Conservation (phyloP, 1,140 invertebrate genomes). For the Periplaneta americana region DNA sequence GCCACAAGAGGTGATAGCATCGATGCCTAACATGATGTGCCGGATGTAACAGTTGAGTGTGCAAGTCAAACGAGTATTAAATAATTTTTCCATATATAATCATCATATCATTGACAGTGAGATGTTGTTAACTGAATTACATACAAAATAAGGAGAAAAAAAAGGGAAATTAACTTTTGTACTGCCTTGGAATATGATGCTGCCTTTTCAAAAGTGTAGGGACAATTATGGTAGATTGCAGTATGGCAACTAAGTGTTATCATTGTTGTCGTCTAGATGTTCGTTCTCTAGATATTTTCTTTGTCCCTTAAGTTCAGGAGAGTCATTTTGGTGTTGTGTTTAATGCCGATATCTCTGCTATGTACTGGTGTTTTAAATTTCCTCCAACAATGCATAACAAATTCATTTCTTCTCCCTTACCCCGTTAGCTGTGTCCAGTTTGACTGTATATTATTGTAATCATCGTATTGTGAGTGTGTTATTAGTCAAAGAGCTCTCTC, state of each 20-base stretch:
- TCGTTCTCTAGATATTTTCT: conserved; percentile 3
- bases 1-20: not conserved
- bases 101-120: conserved; percentile 9
- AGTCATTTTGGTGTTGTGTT: conserved; percentile 9
- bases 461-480: conserved; percentile 6
- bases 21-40: conserved; percentile 4
- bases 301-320: conserved; percentile 3
- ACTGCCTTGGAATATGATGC: conserved; percentile 11
- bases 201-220: conserved; percentile 10
- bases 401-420: not conserved
- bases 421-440: conserved; percentile 1
- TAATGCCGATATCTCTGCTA: not conserved
- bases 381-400: not conserved
- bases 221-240: not conserved
- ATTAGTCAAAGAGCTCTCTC: conserved; percentile 4
- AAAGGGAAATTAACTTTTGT: not conserved
- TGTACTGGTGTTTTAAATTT: conserved; percentile 1
- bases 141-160: not conserved
- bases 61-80: not conserved
- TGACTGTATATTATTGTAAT: not conserved
- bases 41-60: not conserved
- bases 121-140: conserved; percentile 1
- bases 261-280: not conserved
- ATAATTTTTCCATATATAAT: conserved; percentile 2
- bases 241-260: not conserved